phyloP scores from a whole-genome alignment of 2,797 vertebrate genomes.

The Anomalospiza imberbis region DNA sequence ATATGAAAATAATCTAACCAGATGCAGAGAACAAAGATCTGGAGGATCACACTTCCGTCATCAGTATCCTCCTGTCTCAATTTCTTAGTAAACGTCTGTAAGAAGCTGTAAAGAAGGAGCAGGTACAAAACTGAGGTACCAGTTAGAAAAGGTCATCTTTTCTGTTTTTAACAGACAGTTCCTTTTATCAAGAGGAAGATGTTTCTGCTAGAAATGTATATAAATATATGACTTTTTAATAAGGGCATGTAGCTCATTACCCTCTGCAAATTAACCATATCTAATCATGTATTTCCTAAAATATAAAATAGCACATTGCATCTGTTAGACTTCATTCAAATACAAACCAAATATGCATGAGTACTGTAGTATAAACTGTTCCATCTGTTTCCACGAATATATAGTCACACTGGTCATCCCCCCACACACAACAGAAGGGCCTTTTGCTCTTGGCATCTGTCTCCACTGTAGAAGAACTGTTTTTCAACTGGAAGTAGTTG shows the following conservation, averaged over 20 bases:
- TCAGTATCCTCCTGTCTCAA: background rate
- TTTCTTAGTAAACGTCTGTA: background rate
- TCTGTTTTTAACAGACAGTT: background rate
- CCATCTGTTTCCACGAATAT: constrained; percentile 61
- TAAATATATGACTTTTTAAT: constrained; percentile 49
- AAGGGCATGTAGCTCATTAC: constrained; percentile 58
- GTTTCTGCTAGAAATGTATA: background rate
- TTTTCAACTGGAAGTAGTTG: background rate
- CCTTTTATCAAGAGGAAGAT: background rate
- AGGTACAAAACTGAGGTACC: background rate
- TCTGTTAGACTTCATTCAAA: constrained; percentile 56
- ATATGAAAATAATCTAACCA: background rate
- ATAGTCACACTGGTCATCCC: constrained; percentile 43
- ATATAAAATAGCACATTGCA: constrained; percentile 54
- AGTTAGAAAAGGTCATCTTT: background rate
- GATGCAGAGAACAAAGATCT: background rate
- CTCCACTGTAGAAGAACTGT: background rate
- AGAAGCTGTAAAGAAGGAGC: background rate
- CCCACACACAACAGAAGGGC: constrained; percentile 23
- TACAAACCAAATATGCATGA: constrained; percentile 60
- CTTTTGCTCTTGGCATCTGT: constrained; percentile 41
- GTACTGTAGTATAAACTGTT: constrained; percentile 50
- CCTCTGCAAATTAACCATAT: constrained; percentile 60
- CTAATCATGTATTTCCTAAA: constrained; percentile 64
- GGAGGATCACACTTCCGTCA: background rate